These are phyloP conservation scores for Cydia splendana DNA, from an alignment of 1,140 invertebrate genomes.

Conservation along the genomic window DNA sequence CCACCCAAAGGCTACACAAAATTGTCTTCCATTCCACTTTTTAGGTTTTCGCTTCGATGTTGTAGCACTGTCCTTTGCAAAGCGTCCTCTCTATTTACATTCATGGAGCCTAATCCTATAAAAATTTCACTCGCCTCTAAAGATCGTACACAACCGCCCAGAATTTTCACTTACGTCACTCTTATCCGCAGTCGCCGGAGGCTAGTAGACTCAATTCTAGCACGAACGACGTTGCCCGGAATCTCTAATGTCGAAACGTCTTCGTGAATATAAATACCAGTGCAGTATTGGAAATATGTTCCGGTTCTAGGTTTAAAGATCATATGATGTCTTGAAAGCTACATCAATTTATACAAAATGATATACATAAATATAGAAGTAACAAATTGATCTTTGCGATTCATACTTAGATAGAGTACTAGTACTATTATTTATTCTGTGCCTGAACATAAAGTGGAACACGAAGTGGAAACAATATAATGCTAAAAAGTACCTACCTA, in stretches of 20 bases:
- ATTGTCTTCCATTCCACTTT: background rate
- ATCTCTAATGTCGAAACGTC: slow-evolving; percentile 18
- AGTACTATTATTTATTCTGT: no score
- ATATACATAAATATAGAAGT: no score
- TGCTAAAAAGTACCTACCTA: no score
- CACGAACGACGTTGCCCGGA: slow-evolving; percentile 19
- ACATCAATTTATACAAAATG: background rate
- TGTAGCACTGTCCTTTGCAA: background rate
- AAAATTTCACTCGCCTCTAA: background rate
- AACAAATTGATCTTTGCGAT: no score
- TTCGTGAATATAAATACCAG: slow-evolving; percentile 20
- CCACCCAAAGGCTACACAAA: no score
- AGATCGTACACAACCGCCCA: background rate
- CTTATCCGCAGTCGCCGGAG: background rate
- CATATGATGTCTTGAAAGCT: background rate
- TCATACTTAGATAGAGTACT: no score
- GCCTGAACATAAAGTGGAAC: no score
- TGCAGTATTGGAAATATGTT: slow-evolving; percentile 24
- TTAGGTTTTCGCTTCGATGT: background rate
- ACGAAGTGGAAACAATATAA: no score
- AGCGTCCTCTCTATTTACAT: slow-evolving; percentile 2
- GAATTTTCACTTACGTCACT: slow-evolving; percentile 7
- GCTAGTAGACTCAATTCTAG: slow-evolving; percentile 25
- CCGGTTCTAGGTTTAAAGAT: background rate
- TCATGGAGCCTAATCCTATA: slow-evolving; percentile 9